A percentile compares a stretch with the other conserved stretches of the same genome.
Conservation (phyloP, 1,140 invertebrate species). For the Matsumurasca onukii region DNA sequence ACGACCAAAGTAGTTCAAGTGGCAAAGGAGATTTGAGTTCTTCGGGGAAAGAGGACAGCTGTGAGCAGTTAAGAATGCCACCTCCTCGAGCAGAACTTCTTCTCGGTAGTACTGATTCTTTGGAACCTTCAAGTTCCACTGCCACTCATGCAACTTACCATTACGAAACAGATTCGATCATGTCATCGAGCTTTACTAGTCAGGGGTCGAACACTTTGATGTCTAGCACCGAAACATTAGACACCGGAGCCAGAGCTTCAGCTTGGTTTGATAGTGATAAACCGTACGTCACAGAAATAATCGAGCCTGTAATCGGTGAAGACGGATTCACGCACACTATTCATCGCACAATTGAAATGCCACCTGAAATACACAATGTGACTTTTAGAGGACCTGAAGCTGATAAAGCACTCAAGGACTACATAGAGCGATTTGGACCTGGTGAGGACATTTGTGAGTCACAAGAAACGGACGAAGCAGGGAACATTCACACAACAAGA, state of each 20-base stretch:
- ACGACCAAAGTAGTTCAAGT: conserved; percentile 51
- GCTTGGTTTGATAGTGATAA: conserved; percentile 49
- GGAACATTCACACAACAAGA: conserved; percentile 54
- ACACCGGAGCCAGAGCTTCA: conserved; percentile 46
- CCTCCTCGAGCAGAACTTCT: conserved; percentile 48
- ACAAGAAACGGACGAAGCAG: conserved; percentile 51
- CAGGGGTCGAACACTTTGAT: conserved; percentile 74
- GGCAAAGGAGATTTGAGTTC: conserved; percentile 51
- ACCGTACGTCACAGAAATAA: conserved; percentile 52
- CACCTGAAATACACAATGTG: conserved; percentile 54
- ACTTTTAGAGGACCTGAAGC: conserved; percentile 57
- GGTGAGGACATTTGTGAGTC: conserved; percentile 54
- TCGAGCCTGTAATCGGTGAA: conserved; percentile 48
- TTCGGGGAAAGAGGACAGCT: conserved; percentile 49
- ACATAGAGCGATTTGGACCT: conserved; percentile 53
- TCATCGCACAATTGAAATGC: conserved; percentile 52
- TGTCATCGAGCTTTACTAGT: conserved; percentile 79
- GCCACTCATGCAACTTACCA: conserved; percentile 81
- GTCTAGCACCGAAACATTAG: conserved; percentile 66
- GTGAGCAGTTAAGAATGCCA: conserved; percentile 47
- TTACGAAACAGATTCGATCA: conserved; percentile 76
- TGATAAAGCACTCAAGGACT: conserved; percentile 52
- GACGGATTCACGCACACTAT: conserved; percentile 50
- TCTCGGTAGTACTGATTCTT: conserved; percentile 65
- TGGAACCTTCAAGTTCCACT: conserved; percentile 70